phyloP scores from a whole-genome alignment of 2,797 vertebrate genomes.

The Myotis findleyi region DNA sequence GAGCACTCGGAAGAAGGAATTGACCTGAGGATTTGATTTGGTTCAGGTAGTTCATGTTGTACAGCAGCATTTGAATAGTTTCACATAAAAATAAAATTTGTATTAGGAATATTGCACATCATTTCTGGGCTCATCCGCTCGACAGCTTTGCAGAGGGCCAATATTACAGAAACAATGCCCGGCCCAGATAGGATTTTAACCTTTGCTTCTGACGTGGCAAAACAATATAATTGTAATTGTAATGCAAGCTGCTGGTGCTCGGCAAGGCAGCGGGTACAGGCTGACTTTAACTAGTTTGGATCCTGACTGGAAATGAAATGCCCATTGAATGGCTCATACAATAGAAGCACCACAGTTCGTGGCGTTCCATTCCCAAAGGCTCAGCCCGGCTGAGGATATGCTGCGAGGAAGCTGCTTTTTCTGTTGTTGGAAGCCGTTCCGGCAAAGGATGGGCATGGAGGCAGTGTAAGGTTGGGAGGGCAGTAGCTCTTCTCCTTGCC shows the following conservation, averaged over 20 bases:
- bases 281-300: conserved; percentile 82
- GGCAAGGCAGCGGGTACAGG: conserved; percentile 61
- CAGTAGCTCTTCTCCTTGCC: not conserved
- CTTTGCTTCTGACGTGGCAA: conserved; percentile 86
- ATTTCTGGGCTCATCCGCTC: conserved; percentile 82
- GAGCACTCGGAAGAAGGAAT: conserved; percentile 93
- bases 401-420: conserved; percentile 67
- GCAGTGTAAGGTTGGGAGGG: not conserved
- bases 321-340: conserved; percentile 82
- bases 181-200: conserved; percentile 87
- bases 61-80: conserved; percentile 92
- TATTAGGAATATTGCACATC: conserved; percentile 92
- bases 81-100: conserved; percentile 93
- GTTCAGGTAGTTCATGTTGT: conserved; percentile 93
- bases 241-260: conserved; percentile 83
- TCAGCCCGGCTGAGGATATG: conserved; percentile 16
- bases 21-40: conserved; percentile 95
- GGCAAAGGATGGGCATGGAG: conserved; percentile 30
- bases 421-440: conserved; percentile 46
- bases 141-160: conserved; percentile 82
- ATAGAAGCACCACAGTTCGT: conserved; percentile 77
- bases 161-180: conserved; percentile 86
- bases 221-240: conserved; percentile 87
- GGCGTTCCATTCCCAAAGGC: conserved; percentile 50
- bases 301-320: conserved; percentile 85